phyloP scores from a whole-genome alignment of 2,797 vertebrate genomes.

The Sternotherus odoratus region DNA sequence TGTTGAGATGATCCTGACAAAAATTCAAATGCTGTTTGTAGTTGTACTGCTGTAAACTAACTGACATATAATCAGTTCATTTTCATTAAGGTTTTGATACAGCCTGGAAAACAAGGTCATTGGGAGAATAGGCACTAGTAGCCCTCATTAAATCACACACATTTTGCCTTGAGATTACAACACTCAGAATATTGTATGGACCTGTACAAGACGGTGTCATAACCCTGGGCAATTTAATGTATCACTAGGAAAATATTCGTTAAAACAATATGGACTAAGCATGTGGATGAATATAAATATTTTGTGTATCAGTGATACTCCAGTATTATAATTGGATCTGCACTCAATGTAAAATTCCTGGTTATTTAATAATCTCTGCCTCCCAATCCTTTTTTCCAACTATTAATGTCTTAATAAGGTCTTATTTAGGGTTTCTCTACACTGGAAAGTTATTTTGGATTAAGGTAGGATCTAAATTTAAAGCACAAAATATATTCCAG shows the following conservation, averaged over 20 bases:
- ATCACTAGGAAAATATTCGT: background rate
- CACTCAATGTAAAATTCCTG: background rate
- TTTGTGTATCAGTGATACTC: background rate
- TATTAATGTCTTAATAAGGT: accelerated
- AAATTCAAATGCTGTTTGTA: conserved; percentile 15
- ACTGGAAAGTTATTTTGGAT: background rate
- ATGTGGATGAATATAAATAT: background rate
- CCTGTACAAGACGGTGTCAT: background rate
- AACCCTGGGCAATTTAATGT: accelerated
- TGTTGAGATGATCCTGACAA: background rate
- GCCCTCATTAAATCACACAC: background rate
- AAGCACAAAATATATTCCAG: background rate
- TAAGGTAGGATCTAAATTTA: background rate
- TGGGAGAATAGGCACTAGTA: background rate
- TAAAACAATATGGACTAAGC: background rate
- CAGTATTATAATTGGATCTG: background rate
- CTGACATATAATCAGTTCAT: background rate
- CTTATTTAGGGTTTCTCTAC: accelerated
- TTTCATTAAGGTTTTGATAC: conserved; percentile 21
- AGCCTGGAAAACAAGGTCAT: background rate
- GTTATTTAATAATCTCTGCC: background rate
- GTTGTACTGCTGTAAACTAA: conserved; percentile 15
- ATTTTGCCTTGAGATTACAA: background rate
- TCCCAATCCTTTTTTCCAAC: background rate
- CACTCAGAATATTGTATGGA: background rate